Percentiles rank a stretch among this genome's conserved stretches.
These are phyloP conservation scores for Drosophila kohkoa DNA, from an alignment of 1,140 invertebrate genomes.

Conservation along the genomic window DNA sequence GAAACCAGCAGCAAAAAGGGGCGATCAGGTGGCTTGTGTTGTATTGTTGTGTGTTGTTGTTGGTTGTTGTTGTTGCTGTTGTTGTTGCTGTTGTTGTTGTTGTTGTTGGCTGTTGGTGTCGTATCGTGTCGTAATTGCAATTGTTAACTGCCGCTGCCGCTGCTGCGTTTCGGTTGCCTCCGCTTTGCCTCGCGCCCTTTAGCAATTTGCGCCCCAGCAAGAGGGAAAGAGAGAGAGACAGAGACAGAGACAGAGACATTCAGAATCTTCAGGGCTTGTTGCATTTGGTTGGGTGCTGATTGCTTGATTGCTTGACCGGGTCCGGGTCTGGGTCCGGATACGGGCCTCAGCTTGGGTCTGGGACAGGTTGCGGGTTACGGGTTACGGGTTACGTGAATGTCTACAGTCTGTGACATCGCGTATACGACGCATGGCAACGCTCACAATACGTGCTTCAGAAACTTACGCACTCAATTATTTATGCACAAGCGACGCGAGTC, in stretches of 20 bases:
- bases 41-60: not conserved
- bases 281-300: slow-evolving; percentile 32
- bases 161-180: slow-evolving; percentile 6
- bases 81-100: not conserved
- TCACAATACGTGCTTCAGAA: not conserved
- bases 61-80: not conserved
- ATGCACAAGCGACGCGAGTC: slow-evolving; percentile 18
- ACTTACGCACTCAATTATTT: slow-evolving; percentile 26
- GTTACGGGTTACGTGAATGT: not conserved
- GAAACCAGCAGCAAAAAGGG: not conserved
- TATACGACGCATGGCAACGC: no score
- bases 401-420: not conserved
- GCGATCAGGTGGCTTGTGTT: not conserved
- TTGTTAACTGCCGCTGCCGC: slow-evolving; percentile 43
- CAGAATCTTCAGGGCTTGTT: slow-evolving; percentile 32
- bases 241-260: not conserved
- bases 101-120: not conserved
- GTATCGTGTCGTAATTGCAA: slow-evolving; percentile 50
- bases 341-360: not conserved
- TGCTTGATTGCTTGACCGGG: slow-evolving; percentile 41
- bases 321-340: slow-evolving; percentile 13
- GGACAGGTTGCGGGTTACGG: not conserved
- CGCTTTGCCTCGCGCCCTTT: no score
- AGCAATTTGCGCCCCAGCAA: not conserved
- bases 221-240: no score